phyloP scores from a whole-genome alignment of 2,888 invertebrate genomes.

The Lycocerus yunnanus region DNA sequence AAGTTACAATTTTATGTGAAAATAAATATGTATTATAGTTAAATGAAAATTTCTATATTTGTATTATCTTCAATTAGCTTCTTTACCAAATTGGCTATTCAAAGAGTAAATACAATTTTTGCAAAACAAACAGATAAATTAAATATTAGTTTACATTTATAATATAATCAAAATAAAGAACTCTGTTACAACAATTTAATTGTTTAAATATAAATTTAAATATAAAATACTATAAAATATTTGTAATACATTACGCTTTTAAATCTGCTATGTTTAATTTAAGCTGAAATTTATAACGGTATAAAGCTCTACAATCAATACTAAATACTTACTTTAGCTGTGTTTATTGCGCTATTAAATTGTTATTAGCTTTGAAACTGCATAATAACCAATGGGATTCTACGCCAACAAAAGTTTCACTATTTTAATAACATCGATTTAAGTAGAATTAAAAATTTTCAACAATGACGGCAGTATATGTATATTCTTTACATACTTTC shows the following conservation, averaged over 20 bases:
- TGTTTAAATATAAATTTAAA: neutral
- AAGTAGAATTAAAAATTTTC: neutral
- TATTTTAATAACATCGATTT: neutral
- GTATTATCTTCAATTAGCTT: neutral
- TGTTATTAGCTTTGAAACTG: neutral
- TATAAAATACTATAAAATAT: neutral
- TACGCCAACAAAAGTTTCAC: neutral
- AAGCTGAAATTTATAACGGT: neutral
- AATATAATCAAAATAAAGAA: too few species aligned
- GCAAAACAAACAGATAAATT: neutral
- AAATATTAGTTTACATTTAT: neutral
- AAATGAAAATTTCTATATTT: neutral
- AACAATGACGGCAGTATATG: too few species aligned
- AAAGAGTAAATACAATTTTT: neutral
- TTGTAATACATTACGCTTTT: neutral
- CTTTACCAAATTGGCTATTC: neutral
- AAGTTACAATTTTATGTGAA: too few species aligned
- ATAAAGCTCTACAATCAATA: slow-evolving; percentile 3
- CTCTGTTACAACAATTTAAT: neutral
- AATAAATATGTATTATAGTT: neutral
- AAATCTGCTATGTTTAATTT: neutral
- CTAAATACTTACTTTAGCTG: neutral
- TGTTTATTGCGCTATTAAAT: slow-evolving; percentile 1
- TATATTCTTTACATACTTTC: too few species aligned
- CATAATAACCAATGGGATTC: neutral